phyloP scores from a whole-genome alignment of 2,888 invertebrate species.

The Adineta ricciae region DNA sequence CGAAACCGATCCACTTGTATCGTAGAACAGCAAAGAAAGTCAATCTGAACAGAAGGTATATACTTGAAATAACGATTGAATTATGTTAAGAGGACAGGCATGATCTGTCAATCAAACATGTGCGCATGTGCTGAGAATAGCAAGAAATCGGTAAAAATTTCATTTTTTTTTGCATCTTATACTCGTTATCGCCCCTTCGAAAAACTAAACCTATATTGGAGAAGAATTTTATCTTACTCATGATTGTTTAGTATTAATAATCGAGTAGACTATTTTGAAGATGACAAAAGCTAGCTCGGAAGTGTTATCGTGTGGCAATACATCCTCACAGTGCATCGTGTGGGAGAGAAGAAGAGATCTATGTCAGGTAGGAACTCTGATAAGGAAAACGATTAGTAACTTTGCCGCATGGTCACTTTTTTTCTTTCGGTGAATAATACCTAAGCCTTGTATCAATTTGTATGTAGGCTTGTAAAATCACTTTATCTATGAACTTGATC shows the following conservation, averaged over 20 bases:
- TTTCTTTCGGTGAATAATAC: neutral
- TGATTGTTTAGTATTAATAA: too few relatives aligned
- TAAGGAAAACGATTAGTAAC: neutral
- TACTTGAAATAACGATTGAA: slow-evolving; percentile 6
- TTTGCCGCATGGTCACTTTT: neutral
- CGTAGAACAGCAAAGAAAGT: neutral
- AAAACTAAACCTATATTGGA: neutral
- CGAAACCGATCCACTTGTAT: neutral
- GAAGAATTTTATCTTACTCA: neutral
- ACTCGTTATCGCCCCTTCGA: neutral
- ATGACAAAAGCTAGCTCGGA: too few relatives aligned
- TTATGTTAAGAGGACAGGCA: neutral
- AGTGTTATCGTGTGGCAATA: neutral
- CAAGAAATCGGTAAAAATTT: neutral
- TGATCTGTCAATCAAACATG: neutral
- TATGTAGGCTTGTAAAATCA: neutral
- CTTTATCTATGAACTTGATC: slow-evolving; percentile 1
- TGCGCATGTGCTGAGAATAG: neutral
- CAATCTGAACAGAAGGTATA: slow-evolving; percentile 7
- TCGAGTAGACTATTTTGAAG: too few relatives aligned
- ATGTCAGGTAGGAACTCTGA: neutral
- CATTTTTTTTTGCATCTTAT: neutral
- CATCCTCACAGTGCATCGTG: neutral
- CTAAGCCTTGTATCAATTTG: neutral
- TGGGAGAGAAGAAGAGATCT: neutral